A percentile compares a stretch with the other conserved stretches of the same genome.
Evolutionary conservation across 2,888 invertebrate genomes (phyloP).

Genomic region (Pyralis farinalis): DNA sequence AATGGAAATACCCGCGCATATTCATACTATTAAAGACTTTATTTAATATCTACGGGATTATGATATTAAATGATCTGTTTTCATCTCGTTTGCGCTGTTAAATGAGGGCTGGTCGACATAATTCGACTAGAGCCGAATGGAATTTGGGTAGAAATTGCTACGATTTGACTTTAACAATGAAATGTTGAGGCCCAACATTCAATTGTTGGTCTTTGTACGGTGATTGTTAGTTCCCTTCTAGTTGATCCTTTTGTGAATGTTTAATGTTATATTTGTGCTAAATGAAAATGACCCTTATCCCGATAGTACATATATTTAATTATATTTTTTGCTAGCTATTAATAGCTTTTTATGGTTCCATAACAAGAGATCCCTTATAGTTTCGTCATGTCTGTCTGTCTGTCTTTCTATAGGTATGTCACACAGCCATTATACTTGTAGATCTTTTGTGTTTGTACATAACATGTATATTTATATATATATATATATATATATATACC

Average conservation of each 20-base stretch:
- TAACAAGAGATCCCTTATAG: too few relatives aligned
- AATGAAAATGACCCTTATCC: too few relatives aligned
- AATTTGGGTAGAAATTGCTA: background rate
- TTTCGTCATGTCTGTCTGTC: too few relatives aligned
- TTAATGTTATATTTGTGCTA: background rate
- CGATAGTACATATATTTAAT: too few relatives aligned
- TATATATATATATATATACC: too few relatives aligned
- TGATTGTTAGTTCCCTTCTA: background rate
- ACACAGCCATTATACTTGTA: too few relatives aligned
- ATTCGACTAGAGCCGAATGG: background rate
- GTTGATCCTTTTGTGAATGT: background rate
- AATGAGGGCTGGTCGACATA: background rate
- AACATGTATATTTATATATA: too few relatives aligned
- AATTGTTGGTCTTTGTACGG: background rate
- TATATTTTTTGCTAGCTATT: too few relatives aligned
- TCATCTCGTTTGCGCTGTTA: conserved; percentile 17
- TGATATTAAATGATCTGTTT: conserved; percentile 24
- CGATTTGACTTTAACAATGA: conserved; percentile 1
- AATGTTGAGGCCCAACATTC: background rate
- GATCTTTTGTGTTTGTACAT: too few relatives aligned
- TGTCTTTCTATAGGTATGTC: too few relatives aligned
- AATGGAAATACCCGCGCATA: conserved; percentile 27
- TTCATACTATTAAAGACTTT: conserved; percentile 23
- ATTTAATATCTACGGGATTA: conserved; percentile 13
- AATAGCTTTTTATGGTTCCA: too few relatives aligned